phyloP scores from a whole-genome alignment of 2,888 invertebrate genomes.

The Meliscaeva auricollis region DNA sequence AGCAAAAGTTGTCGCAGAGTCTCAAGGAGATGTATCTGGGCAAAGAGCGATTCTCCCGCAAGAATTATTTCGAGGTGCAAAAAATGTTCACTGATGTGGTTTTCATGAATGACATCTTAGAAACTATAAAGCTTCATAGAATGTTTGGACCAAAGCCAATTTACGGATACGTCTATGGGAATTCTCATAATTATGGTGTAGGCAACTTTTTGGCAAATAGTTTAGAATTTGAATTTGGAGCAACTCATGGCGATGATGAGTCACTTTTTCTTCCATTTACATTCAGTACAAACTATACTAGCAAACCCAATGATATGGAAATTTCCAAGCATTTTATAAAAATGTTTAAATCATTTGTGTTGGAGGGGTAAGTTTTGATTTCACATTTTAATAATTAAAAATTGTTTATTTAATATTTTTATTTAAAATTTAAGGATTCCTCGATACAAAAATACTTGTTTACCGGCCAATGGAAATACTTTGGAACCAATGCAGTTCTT shows the following conservation, averaged over 20 bases:
- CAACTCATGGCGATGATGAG: slow-evolving; percentile 65
- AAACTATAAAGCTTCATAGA: slow-evolving; percentile 86
- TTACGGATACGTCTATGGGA: slow-evolving; percentile 87
- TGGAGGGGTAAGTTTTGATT: slow-evolving; percentile 24
- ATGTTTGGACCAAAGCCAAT: slow-evolving; percentile 86
- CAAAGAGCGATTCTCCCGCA: slow-evolving; percentile 84
- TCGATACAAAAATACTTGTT: slow-evolving; percentile 5
- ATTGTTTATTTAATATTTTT: not conserved
- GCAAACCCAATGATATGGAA: slow-evolving; percentile 24
- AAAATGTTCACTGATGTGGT: slow-evolving; percentile 87
- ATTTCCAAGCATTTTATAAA: slow-evolving; percentile 46
- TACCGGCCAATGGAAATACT: slow-evolving; percentile 49
- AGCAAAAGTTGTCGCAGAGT: slow-evolving; percentile 81
- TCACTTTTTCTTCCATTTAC: slow-evolving; percentile 39
- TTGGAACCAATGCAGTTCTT: slow-evolving; percentile 25
- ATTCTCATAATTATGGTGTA: slow-evolving; percentile 86
- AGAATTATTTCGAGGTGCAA: slow-evolving; percentile 80
- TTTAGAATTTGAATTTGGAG: slow-evolving; percentile 83
- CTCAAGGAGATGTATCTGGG: slow-evolving; percentile 86
- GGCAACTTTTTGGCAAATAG: slow-evolving; percentile 85
- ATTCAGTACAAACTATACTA: not conserved
- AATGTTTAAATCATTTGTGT: slow-evolving; percentile 54
- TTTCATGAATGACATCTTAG: slow-evolving; percentile 86
- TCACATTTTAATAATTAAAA: not conserved
- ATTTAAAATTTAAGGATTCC: slow-evolving; percentile 40